Evolutionary conservation across 2,888 invertebrate species (phyloP), one percentile per base, ranked within the genome.

Genomic region (Scaptomyza polygonia): DNA sequence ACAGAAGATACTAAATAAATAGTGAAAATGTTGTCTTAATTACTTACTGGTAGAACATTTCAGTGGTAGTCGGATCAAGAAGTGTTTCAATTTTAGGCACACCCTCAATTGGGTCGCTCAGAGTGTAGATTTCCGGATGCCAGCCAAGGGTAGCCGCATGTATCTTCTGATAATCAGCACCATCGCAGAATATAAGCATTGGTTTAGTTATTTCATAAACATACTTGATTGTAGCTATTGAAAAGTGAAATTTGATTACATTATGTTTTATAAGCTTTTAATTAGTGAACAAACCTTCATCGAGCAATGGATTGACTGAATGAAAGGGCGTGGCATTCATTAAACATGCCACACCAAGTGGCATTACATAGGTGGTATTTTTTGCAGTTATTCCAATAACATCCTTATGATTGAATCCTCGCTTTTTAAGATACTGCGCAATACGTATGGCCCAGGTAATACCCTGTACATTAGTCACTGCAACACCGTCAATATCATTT

Each of bases 341-440:
- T 8, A 90, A 70, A 11, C 83, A 82, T 1, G 78, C 90, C n/a
- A 89, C 67, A 2, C 83, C 87, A 16, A 89, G 25, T 0, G 89
- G 86, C 58, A 89, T 86, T 0, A 91, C 44, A 42, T 81, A 78
- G 8, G 83, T 83, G 2, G 83, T 75, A 63, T 91, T 90, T n/a
- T 66, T 75, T 2, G 82, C 89, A 0, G 77, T 70, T 12, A 90
- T 79, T 0, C 90, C 89, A 48, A 90, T 77, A 1, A 89, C 69
- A 65, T 90, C 89, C 43, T 83, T 83, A 44, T 86, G 74, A 16
- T 78, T 72, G 2, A 90, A 57, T 0, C 86, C 88, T 0, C 89
- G 67, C 5, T 72, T 62, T 42, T 86, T 86, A 3, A 89, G 44
- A 5, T 78, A 70, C 67, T 89, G 87, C 0, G 89, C 89, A 36